A percentile compares a stretch with the other conserved stretches of the same genome.
Conservation (phyloP, 2,797 vertebrate genomes). For the Lagocephalus sceleratus region DNA sequence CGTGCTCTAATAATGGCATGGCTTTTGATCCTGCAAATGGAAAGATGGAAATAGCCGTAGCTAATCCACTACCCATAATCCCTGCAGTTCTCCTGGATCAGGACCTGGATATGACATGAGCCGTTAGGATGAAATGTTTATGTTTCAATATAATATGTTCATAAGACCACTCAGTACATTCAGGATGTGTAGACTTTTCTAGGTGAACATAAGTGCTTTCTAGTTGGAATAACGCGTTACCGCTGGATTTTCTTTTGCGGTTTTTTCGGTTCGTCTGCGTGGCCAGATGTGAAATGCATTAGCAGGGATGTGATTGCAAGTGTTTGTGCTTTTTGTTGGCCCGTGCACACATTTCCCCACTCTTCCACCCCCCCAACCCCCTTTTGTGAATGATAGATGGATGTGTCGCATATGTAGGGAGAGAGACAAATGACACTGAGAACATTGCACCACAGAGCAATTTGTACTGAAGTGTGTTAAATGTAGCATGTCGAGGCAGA, state of each 20-base stretch:
- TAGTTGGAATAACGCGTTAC: slow-evolving; percentile 19
- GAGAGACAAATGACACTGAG: slow-evolving; percentile 27
- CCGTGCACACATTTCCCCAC: slow-evolving; percentile 3
- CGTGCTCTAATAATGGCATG: slow-evolving; percentile 31
- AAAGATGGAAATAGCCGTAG: slow-evolving; percentile 41
- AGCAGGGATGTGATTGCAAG: slow-evolving; percentile 13
- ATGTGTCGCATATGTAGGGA: slow-evolving; percentile 22
- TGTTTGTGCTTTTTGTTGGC: slow-evolving; percentile 33
- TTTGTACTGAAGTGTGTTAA: slow-evolving; percentile 5
- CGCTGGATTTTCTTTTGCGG: slow-evolving; percentile 14
- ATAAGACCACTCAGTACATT: neutral
- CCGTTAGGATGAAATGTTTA: slow-evolving; percentile 5
- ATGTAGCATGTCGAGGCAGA: slow-evolving; percentile 5
- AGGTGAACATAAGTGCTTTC: slow-evolving; percentile 19
- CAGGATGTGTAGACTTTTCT: slow-evolving; percentile 12
- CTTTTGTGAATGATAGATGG: slow-evolving; percentile 36
- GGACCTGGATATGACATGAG: slow-evolving; percentile 15
- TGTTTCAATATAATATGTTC: neutral
- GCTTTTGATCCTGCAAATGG: slow-evolving; percentile 42
- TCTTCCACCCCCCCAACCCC: slow-evolving; percentile 18
- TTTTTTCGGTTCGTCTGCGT: slow-evolving; percentile 19
- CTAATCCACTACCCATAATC: slow-evolving; percentile 62
- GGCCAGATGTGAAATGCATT: slow-evolving; percentile 34
- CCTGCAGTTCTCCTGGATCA: slow-evolving; percentile 32
- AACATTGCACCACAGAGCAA: slow-evolving; percentile 11